Evolutionary conservation across 2,888 invertebrate species (phyloP).

Genomic region (Euproctis similis): DNA sequence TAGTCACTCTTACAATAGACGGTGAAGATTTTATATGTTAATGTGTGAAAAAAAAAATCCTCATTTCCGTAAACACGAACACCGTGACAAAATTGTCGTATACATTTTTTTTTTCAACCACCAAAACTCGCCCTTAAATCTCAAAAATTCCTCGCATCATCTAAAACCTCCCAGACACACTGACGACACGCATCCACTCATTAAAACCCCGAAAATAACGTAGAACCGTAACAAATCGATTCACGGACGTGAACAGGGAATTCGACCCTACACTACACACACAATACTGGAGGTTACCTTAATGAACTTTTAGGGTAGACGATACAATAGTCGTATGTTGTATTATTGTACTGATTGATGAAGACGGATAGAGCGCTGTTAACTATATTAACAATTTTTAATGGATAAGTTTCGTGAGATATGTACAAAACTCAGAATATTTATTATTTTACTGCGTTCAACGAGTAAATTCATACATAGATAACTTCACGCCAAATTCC

Average conservation of each 20-base stretch:
- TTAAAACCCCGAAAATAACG: slow-evolving; percentile 14
- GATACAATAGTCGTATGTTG: slow-evolving; percentile 27
- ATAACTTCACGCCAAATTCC: no score
- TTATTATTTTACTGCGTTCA: no score
- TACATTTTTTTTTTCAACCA: slow-evolving; percentile 6
- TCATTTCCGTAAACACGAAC: slow-evolving; percentile 6
- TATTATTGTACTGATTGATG: slow-evolving; percentile 35
- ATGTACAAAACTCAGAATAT: not conserved
- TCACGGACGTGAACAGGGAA: slow-evolving; percentile 13
- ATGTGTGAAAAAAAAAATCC: slow-evolving; percentile 2
- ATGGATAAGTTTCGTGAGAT: slow-evolving; percentile 12
- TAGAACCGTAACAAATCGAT: slow-evolving; percentile 27
- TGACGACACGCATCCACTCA: slow-evolving; percentile 26
- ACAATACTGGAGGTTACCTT: slow-evolving; percentile 14
- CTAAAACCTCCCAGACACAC: slow-evolving; percentile 18
- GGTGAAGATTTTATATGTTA: no score
- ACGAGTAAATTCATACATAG: no score
- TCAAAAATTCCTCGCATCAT: slow-evolving; percentile 10
- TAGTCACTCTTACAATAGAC: no score
- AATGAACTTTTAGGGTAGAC: slow-evolving; percentile 30
- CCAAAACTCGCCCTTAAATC: slow-evolving; percentile 2
- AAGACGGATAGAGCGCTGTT: slow-evolving; percentile 28
- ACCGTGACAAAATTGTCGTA: slow-evolving; percentile 7
- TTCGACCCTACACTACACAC: slow-evolving; percentile 19
- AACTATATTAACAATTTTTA: slow-evolving; percentile 9